Percentiles rank a stretch among this genome's conserved stretches.
Evolutionary conservation across 2,797 vertebrate genomes (phyloP).

Genomic region (Thunnus albacares): DNA sequence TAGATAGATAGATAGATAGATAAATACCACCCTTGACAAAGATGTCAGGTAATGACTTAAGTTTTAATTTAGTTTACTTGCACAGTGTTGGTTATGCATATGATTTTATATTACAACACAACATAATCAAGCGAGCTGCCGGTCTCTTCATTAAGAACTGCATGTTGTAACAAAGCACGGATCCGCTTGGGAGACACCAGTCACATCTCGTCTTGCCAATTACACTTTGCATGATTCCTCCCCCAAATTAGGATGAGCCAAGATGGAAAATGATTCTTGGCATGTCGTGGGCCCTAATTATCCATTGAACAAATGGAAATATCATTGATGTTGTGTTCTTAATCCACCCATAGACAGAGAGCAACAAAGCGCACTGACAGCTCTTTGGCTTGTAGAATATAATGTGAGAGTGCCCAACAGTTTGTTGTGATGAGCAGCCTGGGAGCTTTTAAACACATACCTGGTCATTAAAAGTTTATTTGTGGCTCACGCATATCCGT

Average conservation of each 20-base stretch:
- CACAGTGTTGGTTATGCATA: slow-evolving; percentile 15
- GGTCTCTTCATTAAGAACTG: slow-evolving; percentile 76
- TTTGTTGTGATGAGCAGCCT: slow-evolving; percentile 55
- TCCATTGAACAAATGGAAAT: slow-evolving; percentile 84
- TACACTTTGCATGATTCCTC: slow-evolving; percentile 89
- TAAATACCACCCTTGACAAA: slow-evolving; percentile 5
- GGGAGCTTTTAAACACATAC: slow-evolving; percentile 51
- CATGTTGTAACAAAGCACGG: slow-evolving; percentile 79
- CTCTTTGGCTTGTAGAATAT: slow-evolving; percentile 71
- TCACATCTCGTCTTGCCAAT: slow-evolving; percentile 87
- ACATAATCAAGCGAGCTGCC: slow-evolving; percentile 65
- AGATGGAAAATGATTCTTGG: slow-evolving; percentile 88
- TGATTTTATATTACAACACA: slow-evolving; percentile 50
- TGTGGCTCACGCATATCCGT: slow-evolving; percentile 31
- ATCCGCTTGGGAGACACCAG: slow-evolving; percentile 79
- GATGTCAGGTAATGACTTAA: slow-evolving; percentile 22
- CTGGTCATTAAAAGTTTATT: slow-evolving; percentile 62
- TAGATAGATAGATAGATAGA: slow-evolving; percentile 15
- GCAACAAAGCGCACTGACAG: slow-evolving; percentile 81
- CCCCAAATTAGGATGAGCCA: slow-evolving; percentile 88
- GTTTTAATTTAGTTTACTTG: slow-evolving; percentile 39
- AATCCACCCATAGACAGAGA: slow-evolving; percentile 79
- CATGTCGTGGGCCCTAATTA: slow-evolving; percentile 88
- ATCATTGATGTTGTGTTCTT: slow-evolving; percentile 86
- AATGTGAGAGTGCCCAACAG: slow-evolving; percentile 34